A percentile compares a stretch with the other conserved stretches of the same genome.
These are phyloP conservation scores for Drosophila busckii DNA, from an alignment of 1,140 invertebrate genomes.

Conservation along the genomic window DNA sequence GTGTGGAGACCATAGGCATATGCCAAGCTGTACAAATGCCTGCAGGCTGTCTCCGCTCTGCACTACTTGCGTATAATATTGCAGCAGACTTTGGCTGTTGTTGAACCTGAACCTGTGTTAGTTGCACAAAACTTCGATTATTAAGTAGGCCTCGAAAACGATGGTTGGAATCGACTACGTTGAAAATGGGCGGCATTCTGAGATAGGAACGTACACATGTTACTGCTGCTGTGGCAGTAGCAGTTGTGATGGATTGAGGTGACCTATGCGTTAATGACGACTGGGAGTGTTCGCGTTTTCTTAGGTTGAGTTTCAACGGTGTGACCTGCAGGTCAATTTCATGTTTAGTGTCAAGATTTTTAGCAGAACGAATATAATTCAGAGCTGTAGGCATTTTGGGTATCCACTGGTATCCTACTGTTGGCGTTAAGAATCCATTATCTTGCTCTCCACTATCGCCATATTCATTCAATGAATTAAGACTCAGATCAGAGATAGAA, in stretches of 20 bases:
- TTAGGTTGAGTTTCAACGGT: conserved; percentile 52
- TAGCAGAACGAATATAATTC: conserved; percentile 29
- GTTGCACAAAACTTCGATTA: conserved; percentile 69
- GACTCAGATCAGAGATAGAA: conserved; percentile 61
- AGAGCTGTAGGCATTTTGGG: conserved; percentile 12
- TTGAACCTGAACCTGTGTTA: conserved; percentile 64
- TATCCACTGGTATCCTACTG: conserved; percentile 22
- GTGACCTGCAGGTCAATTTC: conserved; percentile 56
- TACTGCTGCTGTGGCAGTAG: conserved; percentile 20
- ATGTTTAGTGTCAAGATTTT: conserved; percentile 46
- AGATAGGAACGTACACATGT: conserved; percentile 25
- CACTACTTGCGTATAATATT: conserved; percentile 34
- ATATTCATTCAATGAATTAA: conserved; percentile 54
- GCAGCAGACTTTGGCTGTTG: conserved; percentile 65
- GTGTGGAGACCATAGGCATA: conserved; percentile 57
- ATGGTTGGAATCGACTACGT: conserved; percentile 63
- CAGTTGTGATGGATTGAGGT: too few species aligned
- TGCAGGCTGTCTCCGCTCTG: conserved; percentile 32
- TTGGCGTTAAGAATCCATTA: conserved; percentile 60
- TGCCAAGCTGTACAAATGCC: conserved; percentile 64
- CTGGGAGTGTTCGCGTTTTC: conserved; percentile 43
- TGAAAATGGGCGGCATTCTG: conserved; percentile 72
- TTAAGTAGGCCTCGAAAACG: conserved; percentile 60
- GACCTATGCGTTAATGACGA: too few species aligned
- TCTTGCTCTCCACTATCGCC: conserved; percentile 51